Conservation (phyloP, 2,797 vertebrate species). For the Gobio occitaniae region DNA sequence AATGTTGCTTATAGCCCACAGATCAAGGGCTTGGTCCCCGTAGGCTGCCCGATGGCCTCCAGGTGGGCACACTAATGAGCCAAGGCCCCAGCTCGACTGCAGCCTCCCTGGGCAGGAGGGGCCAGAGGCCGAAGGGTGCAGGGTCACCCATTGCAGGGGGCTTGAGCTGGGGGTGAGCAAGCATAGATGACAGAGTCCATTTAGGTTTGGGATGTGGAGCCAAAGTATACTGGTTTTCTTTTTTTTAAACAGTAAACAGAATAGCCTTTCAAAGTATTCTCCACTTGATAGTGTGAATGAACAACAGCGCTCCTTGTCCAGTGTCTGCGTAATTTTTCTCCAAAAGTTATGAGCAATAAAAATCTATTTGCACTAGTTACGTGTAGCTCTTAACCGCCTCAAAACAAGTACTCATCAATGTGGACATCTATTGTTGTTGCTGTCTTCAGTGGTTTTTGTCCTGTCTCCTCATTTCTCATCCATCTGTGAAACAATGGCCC, state of each 20-base stretch:
- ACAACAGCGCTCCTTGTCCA: not conserved
- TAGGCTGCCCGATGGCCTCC: conserved; percentile 81
- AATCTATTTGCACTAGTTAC: not conserved
- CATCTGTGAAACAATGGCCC: not conserved
- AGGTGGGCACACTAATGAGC: conserved; percentile 90
- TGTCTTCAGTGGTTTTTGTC: not conserved
- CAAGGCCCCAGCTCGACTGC: conserved; percentile 73
- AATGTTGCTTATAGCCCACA: conserved; percentile 77
- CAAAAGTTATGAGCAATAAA: not conserved
- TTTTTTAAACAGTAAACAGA: not conserved
- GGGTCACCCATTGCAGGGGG: conserved; percentile 77
- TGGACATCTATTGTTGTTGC: not conserved
- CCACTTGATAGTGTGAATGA: not conserved
- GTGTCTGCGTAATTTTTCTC: not conserved
- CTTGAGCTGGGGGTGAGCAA: conserved; percentile 66
- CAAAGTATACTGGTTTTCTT: not conserved
- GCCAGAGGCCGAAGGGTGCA: conserved; percentile 70
- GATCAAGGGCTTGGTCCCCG: conserved; percentile 83
- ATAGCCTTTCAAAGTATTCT: not conserved
- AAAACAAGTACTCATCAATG: not conserved
- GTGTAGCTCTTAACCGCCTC: not conserved
- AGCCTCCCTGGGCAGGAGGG: conserved; percentile 74
- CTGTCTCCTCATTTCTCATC: not conserved
- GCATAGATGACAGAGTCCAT: conserved; percentile 29
- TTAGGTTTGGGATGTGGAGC: conserved; percentile 15